Percentiles rank a stretch among this genome's conserved stretches.
Conservation (phyloP, 1,140 invertebrate genomes). For the Chrysomallon squamiferum region DNA sequence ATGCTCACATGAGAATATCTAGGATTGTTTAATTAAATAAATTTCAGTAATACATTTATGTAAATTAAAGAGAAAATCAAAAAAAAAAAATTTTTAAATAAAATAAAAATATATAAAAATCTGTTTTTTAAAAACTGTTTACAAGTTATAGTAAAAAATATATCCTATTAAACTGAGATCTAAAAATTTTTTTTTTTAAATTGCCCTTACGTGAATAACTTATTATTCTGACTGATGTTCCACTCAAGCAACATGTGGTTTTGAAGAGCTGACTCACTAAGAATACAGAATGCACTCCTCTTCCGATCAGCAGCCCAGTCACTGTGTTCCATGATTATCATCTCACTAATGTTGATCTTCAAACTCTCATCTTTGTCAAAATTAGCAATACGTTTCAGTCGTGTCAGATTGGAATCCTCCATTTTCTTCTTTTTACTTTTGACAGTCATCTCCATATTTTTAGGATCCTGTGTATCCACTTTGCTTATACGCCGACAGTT, state of each 20-base stretch:
- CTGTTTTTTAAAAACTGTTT: too few relatives aligned
- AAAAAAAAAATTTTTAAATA: too few relatives aligned
- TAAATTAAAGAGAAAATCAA: too few relatives aligned
- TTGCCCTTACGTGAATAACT: conserved; percentile 12
- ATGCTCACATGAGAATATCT: too few relatives aligned
- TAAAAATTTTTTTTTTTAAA: too few relatives aligned
- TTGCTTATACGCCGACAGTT: conserved; percentile 30
- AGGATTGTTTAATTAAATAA: too few relatives aligned
- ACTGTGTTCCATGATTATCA: conserved; percentile 16
- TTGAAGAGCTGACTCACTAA: conserved; percentile 10
- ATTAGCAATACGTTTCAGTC: conserved; percentile 24
- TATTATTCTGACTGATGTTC: conserved; percentile 1
- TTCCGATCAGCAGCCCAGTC: conserved; percentile 13
- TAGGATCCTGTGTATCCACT: conserved; percentile 28
- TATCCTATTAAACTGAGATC: too few relatives aligned
- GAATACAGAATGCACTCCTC: conserved; percentile 16
- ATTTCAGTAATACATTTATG: too few relatives aligned
- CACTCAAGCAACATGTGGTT: conserved; percentile 14
- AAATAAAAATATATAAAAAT: too few relatives aligned
- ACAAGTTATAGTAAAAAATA: too few relatives aligned
- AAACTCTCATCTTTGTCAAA: conserved; percentile 15
- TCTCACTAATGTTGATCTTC: conserved; percentile 2
- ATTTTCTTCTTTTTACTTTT: conserved; percentile 27
- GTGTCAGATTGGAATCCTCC: conserved; percentile 28
- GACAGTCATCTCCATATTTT: conserved; percentile 30